phyloP scores from a whole-genome alignment of 2,888 invertebrate genomes.

The Hydriomena furcata region DNA sequence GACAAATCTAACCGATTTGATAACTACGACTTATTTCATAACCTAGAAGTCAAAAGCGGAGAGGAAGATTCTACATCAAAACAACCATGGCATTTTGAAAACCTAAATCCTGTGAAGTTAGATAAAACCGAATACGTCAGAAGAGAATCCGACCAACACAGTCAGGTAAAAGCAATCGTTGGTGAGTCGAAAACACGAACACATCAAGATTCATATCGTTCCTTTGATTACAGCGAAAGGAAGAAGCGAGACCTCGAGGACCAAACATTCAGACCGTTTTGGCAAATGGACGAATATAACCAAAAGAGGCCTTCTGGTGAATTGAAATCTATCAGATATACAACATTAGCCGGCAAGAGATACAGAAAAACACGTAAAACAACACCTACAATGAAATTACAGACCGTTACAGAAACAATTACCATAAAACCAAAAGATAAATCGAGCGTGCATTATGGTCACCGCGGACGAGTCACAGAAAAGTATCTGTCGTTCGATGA shows the following conservation, averaged over 20 bases:
- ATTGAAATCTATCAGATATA: slow-evolving; percentile 61
- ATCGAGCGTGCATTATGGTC: slow-evolving; percentile 29
- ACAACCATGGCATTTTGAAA: slow-evolving; percentile 28
- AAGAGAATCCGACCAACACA: slow-evolving; percentile 38
- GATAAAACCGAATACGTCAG: slow-evolving; percentile 20
- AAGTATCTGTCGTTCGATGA: slow-evolving; percentile 77
- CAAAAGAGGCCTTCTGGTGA: slow-evolving; percentile 45
- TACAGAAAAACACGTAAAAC: slow-evolving; percentile 46
- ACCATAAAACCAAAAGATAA: slow-evolving; percentile 51
- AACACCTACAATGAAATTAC: slow-evolving; percentile 27
- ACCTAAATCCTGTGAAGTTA: slow-evolving; percentile 2
- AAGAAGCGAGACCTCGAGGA: slow-evolving; percentile 52
- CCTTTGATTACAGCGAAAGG: slow-evolving; percentile 55
- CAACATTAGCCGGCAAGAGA: slow-evolving; percentile 53
- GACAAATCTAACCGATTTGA: slow-evolving; percentile 42
- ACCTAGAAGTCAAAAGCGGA: slow-evolving; percentile 50
- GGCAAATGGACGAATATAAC: slow-evolving; percentile 59
- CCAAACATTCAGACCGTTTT: slow-evolving; percentile 59
- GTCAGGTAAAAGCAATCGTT: slow-evolving; percentile 46
- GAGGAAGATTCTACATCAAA: slow-evolving; percentile 35
- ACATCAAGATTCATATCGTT: slow-evolving; percentile 45
- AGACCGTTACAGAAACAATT: slow-evolving; percentile 59
- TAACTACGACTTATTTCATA: slow-evolving; percentile 54
- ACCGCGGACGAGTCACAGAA: slow-evolving; percentile 53
- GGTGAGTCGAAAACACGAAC: slow-evolving; percentile 38